Evolutionary conservation across 2,113 vertebrate species (phyloP).

Genomic region (Passerina amoena): DNA sequence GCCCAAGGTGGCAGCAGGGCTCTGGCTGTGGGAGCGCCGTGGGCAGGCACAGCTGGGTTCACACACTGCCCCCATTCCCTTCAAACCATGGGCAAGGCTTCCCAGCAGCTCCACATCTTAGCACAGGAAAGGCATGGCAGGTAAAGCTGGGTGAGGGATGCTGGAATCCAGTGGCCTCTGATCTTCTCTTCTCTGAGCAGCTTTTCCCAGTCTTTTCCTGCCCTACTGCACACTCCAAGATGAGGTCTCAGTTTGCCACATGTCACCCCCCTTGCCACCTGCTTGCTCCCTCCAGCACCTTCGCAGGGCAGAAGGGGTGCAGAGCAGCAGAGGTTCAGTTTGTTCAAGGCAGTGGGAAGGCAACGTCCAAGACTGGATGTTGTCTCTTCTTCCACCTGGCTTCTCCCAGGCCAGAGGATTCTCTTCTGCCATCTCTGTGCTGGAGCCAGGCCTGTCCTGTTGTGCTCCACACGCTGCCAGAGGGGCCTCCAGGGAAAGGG

Average conservation of each 20-base stretch:
- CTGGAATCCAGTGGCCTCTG: neutral
- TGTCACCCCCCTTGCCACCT: neutral
- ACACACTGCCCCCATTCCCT: neutral
- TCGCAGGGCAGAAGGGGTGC: neutral
- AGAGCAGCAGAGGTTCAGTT: neutral
- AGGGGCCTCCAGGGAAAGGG: neutral
- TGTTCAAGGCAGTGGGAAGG: neutral
- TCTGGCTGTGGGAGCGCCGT: rapidly evolving
- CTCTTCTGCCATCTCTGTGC: neutral
- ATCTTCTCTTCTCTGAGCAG: neutral
- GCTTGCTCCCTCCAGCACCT: neutral
- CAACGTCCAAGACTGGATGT: neutral
- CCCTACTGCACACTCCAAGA: neutral
- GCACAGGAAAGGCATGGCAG: neutral
- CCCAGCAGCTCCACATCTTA: neutral
- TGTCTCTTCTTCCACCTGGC: neutral
- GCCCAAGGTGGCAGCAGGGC: neutral
- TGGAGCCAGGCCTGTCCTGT: neutral
- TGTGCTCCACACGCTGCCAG: rapidly evolving
- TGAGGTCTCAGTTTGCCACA: neutral
- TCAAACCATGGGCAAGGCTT: neutral
- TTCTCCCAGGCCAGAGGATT: neutral
- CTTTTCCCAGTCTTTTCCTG: neutral
- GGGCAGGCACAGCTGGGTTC: rapidly evolving
- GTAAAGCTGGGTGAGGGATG: neutral